These are phyloP conservation scores for Chionomys nivalis DNA, from an alignment of 2,113 vertebrate genomes.

Conservation along the genomic window DNA sequence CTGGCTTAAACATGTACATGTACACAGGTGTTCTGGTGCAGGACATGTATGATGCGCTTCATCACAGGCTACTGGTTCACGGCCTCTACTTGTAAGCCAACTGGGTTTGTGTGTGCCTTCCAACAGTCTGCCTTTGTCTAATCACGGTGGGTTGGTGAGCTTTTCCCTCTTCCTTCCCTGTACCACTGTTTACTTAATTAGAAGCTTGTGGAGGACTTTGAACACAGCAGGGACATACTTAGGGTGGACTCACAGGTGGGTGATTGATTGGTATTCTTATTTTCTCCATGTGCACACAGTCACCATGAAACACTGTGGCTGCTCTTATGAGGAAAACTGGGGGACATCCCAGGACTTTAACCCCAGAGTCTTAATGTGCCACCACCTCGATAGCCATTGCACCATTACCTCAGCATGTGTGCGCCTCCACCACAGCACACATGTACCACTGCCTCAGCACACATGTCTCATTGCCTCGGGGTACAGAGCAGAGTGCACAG, in stretches of 20 bases:
- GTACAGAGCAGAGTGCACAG: not conserved
- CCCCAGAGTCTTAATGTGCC: not conserved
- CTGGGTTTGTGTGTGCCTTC: constrained; percentile 44
- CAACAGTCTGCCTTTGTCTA: constrained; percentile 28
- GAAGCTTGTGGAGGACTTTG: constrained; percentile 35
- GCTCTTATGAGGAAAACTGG: not conserved
- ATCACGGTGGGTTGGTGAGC: not conserved
- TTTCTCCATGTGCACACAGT: not conserved
- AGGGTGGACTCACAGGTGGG: not conserved
- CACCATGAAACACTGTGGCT: constrained; percentile 4
- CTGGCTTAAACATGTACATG: not conserved
- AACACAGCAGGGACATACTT: not conserved
- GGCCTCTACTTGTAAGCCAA: not conserved
- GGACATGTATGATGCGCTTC: not conserved
- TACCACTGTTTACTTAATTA: not conserved
- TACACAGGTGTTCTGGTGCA: not conserved
- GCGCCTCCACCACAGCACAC: not conserved
- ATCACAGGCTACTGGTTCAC: not conserved
- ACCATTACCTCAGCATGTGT: no score
- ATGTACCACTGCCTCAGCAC: not conserved
- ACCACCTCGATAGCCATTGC: not conserved
- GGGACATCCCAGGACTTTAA: not conserved
- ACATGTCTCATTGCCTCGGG: not conserved
- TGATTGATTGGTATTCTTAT: constrained; percentile 5
- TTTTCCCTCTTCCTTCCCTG: not conserved